Conservation (phyloP, 2,888 invertebrate genomes). For the Tachina lurida region DNA sequence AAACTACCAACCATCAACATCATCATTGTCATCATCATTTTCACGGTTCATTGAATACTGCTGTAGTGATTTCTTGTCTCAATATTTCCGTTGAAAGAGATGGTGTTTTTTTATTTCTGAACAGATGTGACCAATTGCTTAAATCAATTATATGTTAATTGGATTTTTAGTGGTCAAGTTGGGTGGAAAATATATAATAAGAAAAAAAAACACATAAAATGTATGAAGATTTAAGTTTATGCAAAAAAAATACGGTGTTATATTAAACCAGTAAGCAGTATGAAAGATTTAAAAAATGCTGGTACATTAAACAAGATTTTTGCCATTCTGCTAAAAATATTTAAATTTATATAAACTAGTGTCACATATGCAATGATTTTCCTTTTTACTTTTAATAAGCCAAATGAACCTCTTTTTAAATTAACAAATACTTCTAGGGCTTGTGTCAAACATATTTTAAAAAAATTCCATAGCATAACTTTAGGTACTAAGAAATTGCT, state of each 20-base stretch:
- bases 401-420: neutral
- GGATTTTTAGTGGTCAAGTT: conserved; percentile 63
- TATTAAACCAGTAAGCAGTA: no score
- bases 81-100: conserved; percentile 3
- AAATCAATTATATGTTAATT: conserved; percentile 67
- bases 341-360: neutral
- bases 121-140: conserved; percentile 69
- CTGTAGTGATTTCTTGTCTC: conserved; percentile 49
- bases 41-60: conserved; percentile 64
- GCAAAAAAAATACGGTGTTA: neutral
- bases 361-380: neutral
- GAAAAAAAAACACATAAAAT: neutral
- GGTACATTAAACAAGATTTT: no score
- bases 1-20: conserved; percentile 52
- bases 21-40: conserved; percentile 56
- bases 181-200: conserved; percentile 12
- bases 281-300: no score
- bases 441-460: neutral
- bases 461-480: conserved; percentile 13
- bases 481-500: conserved; percentile 5
- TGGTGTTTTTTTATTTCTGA: conserved; percentile 41
- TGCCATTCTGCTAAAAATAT: neutral
- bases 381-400: neutral
- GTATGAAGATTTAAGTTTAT: neutral
- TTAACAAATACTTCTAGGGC: neutral